A percentile compares a stretch with the other conserved stretches of the same genome.
These are phyloP conservation scores for Macroteleia sp. DNA, from an alignment of 2,888 invertebrate species.

Conservation along the genomic window DNA sequence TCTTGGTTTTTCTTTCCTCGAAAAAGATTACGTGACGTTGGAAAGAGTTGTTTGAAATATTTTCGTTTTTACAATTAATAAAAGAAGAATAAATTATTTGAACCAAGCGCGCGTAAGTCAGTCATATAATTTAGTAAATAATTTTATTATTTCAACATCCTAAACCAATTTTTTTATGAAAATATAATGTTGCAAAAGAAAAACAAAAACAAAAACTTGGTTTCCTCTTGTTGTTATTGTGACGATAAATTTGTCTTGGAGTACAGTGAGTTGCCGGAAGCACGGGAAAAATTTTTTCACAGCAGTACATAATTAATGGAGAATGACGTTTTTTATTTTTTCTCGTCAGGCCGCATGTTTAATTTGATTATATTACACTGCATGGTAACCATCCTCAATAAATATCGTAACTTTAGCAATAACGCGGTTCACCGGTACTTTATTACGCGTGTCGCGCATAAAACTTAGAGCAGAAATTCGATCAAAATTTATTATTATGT, in stretches of 20 bases:
- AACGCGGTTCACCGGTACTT: constrained; percentile 45
- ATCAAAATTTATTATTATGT: constrained; percentile 33
- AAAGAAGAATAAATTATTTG: no score
- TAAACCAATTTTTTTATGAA: no score
- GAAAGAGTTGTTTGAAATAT: no score
- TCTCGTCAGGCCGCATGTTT: constrained; percentile 45
- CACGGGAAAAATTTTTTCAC: constrained; percentile 18
- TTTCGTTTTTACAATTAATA: no score
- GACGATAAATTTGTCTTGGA: constrained; percentile 47
- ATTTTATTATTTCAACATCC: no score
- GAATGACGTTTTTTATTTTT: constrained; percentile 49
- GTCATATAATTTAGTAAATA: no score
- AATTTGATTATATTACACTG: constrained; percentile 61
- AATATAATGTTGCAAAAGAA: no score
- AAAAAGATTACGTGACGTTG: no score
- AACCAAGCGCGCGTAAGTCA: no score
- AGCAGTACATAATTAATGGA: constrained; percentile 37
- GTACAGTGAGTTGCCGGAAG: constrained; percentile 23
- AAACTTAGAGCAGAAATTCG: constrained; percentile 34
- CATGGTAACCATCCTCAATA: constrained; percentile 41
- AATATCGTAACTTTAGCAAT: constrained; percentile 61
- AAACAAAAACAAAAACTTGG: no score
- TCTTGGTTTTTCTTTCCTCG: no score
- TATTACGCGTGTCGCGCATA: constrained; percentile 50
- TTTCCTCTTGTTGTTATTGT: no score